Percentiles rank a stretch among this genome's conserved stretches.
phyloP scores from a whole-genome alignment of 1,140 invertebrate species.

The Nephila pilipes region DNA sequence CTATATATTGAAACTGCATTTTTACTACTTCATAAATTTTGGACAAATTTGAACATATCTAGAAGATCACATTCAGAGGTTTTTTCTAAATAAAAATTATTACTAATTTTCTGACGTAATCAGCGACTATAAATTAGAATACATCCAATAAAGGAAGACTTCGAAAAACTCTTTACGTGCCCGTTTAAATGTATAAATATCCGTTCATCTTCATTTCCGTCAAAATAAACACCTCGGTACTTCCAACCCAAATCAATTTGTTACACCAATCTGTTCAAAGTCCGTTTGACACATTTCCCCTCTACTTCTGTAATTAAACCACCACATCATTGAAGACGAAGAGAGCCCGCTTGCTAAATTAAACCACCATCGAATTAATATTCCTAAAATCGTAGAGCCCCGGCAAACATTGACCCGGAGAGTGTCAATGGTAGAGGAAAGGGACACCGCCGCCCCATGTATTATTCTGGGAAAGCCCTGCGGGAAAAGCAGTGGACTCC shows the following conservation, averaged over 20 bases:
- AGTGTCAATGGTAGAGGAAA: background rate
- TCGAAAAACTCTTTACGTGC: too few relatives aligned
- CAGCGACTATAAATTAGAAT: too few relatives aligned
- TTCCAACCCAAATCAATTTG: slow-evolving; percentile 13
- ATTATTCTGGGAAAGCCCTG: background rate
- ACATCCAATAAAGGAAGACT: too few relatives aligned
- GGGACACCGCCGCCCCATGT: background rate
- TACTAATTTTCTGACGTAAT: too few relatives aligned
- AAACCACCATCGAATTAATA: slow-evolving; percentile 51
- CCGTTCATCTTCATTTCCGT: background rate
- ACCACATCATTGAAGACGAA: background rate
- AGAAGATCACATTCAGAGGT: too few relatives aligned
- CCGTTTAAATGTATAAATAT: too few relatives aligned
- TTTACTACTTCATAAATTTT: too few relatives aligned
- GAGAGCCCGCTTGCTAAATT: background rate
- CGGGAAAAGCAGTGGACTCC: slow-evolving; percentile 8
- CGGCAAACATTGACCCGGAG: slow-evolving; percentile 13
- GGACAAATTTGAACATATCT: too few relatives aligned
- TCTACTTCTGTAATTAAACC: slow-evolving; percentile 15
- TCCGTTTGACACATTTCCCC: background rate
- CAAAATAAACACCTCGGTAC: background rate
- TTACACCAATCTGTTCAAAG: background rate
- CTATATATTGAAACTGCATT: too few relatives aligned
- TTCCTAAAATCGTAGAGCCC: slow-evolving; percentile 10
- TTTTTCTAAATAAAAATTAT: too few relatives aligned